Conservation (phyloP, 2,113 vertebrate genomes). For the Ochotona curzoniae region DNA sequence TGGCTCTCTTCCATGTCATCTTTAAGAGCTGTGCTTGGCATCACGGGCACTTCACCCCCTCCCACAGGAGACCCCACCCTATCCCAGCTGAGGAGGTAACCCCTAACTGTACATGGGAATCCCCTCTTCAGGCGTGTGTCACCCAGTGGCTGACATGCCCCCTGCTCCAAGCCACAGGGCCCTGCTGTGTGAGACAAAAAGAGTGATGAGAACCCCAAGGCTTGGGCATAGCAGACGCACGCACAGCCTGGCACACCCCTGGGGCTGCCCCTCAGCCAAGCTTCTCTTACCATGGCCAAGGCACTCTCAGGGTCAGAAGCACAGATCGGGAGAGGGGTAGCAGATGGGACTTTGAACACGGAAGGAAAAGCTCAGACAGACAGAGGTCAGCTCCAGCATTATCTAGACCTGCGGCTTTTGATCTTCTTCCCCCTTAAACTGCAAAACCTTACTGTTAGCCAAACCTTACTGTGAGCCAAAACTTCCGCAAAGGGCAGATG, state of each 20-base stretch:
- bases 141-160: rapidly evolving
- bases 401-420: not conserved
- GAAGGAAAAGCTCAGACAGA: not conserved
- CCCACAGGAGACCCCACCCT: rapidly evolving
- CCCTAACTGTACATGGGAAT: not conserved
- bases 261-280: rapidly evolving
- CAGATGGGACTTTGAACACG: not conserved
- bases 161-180: not conserved
- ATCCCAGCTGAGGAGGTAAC: not conserved
- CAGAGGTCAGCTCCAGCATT: not conserved
- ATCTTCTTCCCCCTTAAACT: not conserved
- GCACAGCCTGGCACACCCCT: rapidly evolving
- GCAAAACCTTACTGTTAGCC: not conserved
- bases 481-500: rapidly evolving
- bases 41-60: rapidly evolving
- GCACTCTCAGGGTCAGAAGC: not conserved
- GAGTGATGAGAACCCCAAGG: no score
- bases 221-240: not conserved
- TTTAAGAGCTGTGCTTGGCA: rapidly evolving
- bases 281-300: not conserved
- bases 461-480: not conserved
- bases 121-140: rapidly evolving
- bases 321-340: no score
- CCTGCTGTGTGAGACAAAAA: not conserved
- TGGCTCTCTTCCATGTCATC: not conserved